These are phyloP conservation scores for Arctopsyche grandis DNA, from an alignment of 1,140 invertebrate genomes.

Conservation along the genomic window DNA sequence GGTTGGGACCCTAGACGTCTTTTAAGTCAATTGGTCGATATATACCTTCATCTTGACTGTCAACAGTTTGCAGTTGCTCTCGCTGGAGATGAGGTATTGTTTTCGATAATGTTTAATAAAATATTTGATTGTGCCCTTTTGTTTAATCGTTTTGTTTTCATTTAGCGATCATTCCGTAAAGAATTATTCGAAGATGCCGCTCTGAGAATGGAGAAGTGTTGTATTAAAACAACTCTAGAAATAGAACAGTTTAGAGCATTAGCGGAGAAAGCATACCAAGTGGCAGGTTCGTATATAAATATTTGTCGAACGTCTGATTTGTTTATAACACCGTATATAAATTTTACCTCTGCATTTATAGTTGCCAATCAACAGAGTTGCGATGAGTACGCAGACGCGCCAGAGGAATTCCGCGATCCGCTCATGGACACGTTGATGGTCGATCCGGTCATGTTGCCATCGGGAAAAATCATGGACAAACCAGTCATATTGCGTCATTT, in stretches of 20 bases:
- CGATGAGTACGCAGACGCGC: constrained; percentile 94
- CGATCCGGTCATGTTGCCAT: constrained; percentile 93
- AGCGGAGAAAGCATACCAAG: constrained; percentile 81
- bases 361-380: constrained; percentile 86
- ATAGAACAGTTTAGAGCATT: constrained; percentile 86
- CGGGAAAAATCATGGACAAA: constrained; percentile 95
- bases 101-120: constrained; percentile 42
- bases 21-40: constrained; percentile 91
- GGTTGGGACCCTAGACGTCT: constrained; percentile 95
- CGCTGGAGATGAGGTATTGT: constrained; percentile 84
- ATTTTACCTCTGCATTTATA: constrained; percentile 56
- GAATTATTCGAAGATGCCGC: constrained; percentile 93
- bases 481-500: constrained; percentile 93
- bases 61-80: constrained; percentile 89
- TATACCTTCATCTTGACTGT: constrained; percentile 96
- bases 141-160: constrained; percentile 52
- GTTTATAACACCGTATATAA: neutral
- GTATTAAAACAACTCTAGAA: constrained; percentile 85
- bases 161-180: constrained; percentile 90
- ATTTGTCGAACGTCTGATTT: neutral
- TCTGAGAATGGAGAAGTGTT: constrained; percentile 78
- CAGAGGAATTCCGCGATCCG: constrained; percentile 97
- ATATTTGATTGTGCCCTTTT: constrained; percentile 11
- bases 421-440: constrained; percentile 98
- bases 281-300: constrained; percentile 65